These are phyloP conservation scores for Pogonomyrmex californicus DNA, from an alignment of 1,140 invertebrate species.

Conservation along the genomic window DNA sequence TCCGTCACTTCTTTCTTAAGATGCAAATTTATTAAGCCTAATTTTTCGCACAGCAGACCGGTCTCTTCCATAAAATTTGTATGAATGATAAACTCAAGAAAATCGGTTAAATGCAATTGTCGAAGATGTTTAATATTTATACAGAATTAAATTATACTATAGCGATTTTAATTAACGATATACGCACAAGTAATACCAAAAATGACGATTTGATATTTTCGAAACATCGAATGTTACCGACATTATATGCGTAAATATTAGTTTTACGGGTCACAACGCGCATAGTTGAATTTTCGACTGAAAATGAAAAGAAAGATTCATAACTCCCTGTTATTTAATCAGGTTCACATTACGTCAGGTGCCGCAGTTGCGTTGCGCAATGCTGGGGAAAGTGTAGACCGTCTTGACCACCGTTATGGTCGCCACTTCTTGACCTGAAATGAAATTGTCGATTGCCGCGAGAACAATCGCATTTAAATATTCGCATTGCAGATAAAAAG, in stretches of 20 bases:
- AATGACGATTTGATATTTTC: background rate
- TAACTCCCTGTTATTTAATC: constrained; percentile 80
- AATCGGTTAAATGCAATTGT: background rate
- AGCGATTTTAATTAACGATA: background rate
- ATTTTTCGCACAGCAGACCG: background rate
- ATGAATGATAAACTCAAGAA: background rate
- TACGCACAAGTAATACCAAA: background rate
- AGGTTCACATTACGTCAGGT: constrained; percentile 79
- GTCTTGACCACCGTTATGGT: constrained; percentile 78
- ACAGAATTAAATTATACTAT: background rate
- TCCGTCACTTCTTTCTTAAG: background rate
- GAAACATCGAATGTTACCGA: background rate
- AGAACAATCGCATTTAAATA: constrained; percentile 23
- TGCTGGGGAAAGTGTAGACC: constrained; percentile 79
- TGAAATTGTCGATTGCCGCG: constrained; percentile 66
- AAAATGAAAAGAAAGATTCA: constrained; percentile 61
- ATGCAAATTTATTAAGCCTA: background rate
- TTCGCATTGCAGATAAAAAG: background rate
- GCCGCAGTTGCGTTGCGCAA: constrained; percentile 78
- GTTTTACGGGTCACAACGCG: background rate
- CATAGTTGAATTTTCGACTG: constrained; percentile 43
- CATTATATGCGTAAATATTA: background rate
- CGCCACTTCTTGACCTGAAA: constrained; percentile 78
- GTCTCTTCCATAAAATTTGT: background rate
- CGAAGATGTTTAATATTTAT: background rate